Percentiles rank a stretch among this genome's conserved stretches.
Conservation (phyloP, 2,113 vertebrate genomes). For the Polypterus bichir region DNA sequence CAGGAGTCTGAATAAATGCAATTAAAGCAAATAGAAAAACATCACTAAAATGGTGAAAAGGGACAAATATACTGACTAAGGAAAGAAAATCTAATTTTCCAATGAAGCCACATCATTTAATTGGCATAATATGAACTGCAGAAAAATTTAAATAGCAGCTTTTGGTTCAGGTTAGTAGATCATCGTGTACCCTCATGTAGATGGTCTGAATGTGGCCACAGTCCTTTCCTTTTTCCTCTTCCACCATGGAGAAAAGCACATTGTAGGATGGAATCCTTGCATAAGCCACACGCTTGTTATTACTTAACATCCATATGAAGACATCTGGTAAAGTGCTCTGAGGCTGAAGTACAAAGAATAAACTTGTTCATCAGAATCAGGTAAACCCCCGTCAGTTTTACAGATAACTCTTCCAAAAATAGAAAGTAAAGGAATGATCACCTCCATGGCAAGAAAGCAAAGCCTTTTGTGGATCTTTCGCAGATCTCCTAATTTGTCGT, state of each 20-base stretch:
- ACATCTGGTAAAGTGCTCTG: conserved; percentile 75
- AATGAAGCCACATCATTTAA: too few relatives aligned
- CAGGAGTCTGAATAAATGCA: conserved; percentile 44
- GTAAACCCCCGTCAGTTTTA: too few relatives aligned
- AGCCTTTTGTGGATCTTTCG: conserved; percentile 62
- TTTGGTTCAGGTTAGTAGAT: too few relatives aligned
- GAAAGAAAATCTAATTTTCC: neutral
- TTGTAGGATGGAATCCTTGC: conserved; percentile 64
- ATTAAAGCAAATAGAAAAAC: too few relatives aligned
- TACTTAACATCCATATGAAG: conserved; percentile 80
- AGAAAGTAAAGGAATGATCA: conserved; percentile 27
- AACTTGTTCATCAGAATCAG: too few relatives aligned
- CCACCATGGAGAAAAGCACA: conserved; percentile 74
- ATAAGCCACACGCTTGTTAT: conserved; percentile 60
- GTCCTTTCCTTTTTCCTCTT: conserved; percentile 79
- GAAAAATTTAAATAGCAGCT: too few relatives aligned
- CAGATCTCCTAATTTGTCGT: conserved; percentile 49
- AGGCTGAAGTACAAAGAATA: conserved; percentile 47
- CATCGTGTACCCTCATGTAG: conserved; percentile 64
- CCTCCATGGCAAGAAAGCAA: conserved; percentile 64
- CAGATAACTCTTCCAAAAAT: too few relatives aligned
- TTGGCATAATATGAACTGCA: too few relatives aligned
- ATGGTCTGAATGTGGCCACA: conserved; percentile 72
- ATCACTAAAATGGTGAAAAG: too few relatives aligned
- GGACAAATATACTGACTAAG: neutral